Percentiles rank a stretch among this genome's conserved stretches.
Conservation (phyloP, 2,113 vertebrate genomes). For the Lagenorhynchus albirostris region DNA sequence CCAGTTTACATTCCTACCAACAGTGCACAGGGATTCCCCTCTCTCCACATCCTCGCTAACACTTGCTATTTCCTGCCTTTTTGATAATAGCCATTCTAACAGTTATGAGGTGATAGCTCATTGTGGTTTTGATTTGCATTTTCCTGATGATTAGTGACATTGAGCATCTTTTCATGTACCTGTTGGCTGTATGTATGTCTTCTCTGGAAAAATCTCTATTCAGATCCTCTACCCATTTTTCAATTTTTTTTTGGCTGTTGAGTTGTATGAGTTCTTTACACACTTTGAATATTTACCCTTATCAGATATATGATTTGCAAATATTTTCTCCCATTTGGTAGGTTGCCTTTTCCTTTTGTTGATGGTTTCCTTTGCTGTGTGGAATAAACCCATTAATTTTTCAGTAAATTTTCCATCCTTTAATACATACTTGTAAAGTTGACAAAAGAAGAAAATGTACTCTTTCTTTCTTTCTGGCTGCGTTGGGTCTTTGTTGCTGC, state of each 20-base stretch:
- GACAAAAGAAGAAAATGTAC: not conserved
- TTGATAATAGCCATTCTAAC: not conserved
- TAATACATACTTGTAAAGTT: not conserved
- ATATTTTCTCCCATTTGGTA: not conserved
- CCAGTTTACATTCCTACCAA: not conserved
- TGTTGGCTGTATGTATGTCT: not conserved
- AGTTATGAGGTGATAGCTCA: not conserved
- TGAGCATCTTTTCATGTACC: not conserved
- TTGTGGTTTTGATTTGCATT: not conserved
- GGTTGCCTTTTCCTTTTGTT: not conserved
- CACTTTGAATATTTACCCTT: not conserved
- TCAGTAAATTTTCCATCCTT: not conserved
- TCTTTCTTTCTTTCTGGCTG: not conserved
- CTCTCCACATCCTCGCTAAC: not conserved
- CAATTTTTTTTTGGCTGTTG: not conserved
- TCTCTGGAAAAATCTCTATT: not conserved
- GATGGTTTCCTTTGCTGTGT: not conserved
- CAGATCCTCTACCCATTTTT: not conserved
- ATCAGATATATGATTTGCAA: not conserved
- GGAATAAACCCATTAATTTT: not conserved
- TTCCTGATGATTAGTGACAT: not conserved
- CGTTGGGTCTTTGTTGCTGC: no score
- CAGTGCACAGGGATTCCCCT: not conserved
- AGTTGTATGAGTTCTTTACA: not conserved
- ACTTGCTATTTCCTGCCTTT: not conserved